Evolutionary conservation across 1,140 invertebrate species (phyloP), one percentile per base, ranked within the genome.

Genomic region (Dendrolimus punctatus): DNA sequence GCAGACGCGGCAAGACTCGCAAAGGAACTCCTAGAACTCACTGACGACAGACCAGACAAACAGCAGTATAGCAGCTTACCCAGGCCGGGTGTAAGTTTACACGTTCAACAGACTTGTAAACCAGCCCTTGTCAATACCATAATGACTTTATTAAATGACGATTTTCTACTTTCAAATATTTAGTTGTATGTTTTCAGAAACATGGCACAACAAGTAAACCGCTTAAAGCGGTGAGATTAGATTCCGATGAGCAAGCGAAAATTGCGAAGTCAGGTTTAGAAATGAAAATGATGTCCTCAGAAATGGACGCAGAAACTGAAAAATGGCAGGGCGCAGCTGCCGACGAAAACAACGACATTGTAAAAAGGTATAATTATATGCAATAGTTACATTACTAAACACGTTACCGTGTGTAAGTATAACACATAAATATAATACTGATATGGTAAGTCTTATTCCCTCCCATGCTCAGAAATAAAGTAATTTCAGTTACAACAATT

Each of bases 301-400:
- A 99, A 85, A 96, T 99, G 92, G 97, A 99, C 73, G 96, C 97
- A 6, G 97, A 99, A 87, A 96, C 97, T 53, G 96, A 98, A 70
- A 97, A 97, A 80, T 99, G 96, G 96, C 94, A 97, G 73, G 92
- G 91, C 38, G 89, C 87, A 68, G 89, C 83, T 74, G 72, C 93
- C 66, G 90, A 95, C 87, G 95, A 98, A 81, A 96, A 99, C 84
- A 99, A 99, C 84, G 98, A 99, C 69, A 99, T 99, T 67, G 97
- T 99, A 40, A 98, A 98, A 83, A 90, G 97, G 87, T 87, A 62
- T 36, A 23, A 23, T 23, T 3, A 23, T 23, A 23, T 23, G 23
- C 23, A 23, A 23, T 23, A 2, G 1, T 23, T 23, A 23, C 23
- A 23, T 23, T 23, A 23, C 23, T 23, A 23, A 23, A 23, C 23